Conservation (phyloP, 2,113 vertebrate species). For the Hemiscyllium ocellatum region DNA sequence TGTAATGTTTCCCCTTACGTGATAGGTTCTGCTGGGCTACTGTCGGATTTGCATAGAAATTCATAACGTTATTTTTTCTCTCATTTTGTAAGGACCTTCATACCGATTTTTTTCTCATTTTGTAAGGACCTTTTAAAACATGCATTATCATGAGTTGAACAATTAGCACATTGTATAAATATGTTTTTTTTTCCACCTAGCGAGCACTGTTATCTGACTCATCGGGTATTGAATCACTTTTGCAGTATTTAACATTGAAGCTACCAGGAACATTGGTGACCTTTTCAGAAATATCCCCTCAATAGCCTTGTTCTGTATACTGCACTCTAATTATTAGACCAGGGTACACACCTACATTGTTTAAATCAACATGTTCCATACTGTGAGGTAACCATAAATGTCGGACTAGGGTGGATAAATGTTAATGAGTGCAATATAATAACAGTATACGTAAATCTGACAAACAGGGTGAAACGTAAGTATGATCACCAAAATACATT, state of each 20-base stretch:
- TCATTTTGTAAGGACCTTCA: neutral
- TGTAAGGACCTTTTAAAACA: neutral
- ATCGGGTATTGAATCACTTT: neutral
- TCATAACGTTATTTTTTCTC: neutral
- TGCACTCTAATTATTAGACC: slow-evolving; percentile 8
- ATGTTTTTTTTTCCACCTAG: neutral
- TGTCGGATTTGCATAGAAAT: neutral
- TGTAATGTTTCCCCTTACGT: neutral
- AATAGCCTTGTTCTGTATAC: neutral
- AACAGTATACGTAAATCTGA: neutral
- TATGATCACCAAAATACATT: neutral
- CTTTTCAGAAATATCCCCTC: neutral
- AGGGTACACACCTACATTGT: neutral
- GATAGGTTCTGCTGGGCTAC: neutral
- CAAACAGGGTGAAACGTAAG: neutral
- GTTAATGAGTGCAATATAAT: neutral
- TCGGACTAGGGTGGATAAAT: neutral
- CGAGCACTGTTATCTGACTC: neutral
- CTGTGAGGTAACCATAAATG: neutral
- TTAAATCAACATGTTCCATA: neutral
- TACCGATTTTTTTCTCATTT: no score
- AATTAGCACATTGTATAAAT: neutral
- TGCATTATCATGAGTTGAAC: neutral
- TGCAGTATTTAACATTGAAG: neutral
- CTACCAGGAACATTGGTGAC: neutral